Base-by-base conservation (phyloP, 2,888 invertebrate genomes). In the Microctonus aethiopoides region DNA sequence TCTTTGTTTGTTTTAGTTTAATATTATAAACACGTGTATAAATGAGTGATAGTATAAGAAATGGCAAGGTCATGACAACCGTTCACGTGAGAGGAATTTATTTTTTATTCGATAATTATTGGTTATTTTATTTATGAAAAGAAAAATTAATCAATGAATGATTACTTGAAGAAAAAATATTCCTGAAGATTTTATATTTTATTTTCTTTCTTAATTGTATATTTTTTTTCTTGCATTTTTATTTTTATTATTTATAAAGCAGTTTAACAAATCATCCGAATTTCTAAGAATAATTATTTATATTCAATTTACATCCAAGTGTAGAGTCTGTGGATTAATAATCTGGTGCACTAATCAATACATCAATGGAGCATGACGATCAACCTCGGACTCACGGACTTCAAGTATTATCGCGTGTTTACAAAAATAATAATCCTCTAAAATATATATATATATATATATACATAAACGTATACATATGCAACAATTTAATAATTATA, bases 321-420 rank as follows among this genome's bases (percentile, higher is more conserved):
- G 9, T 39, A n/a, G n/a, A 5, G 29, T 3, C 46, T 46, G 9
- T 16, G 6, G 46, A 46, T 46, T 7, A 46, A 46, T 46, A 46
- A 46, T 46, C 16, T n/a, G 46, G 16, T 26, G 56, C 26, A 26
- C 26, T 56, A 46, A n/a, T 46, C 46, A 46, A 46, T 46, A n/a
- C 7, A 46, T 56, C 56, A 56, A 56, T 56, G 26, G n/a, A 26
- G 56, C 56, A 29, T 56, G n/a, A 56, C 56, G 26, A 26, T 29
- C 26, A 56, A 56, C 56, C 56, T 56, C 56, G 56, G 26, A 56
- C 56, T 56, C 56, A 56, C 26, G 56, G 56, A 56, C 56, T 56
- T 5, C 16, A 16, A 46, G 46, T 24, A 26, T 24, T 2, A 29
- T 26, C n/a, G n/a, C 46, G 9, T 16, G 46, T 2, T 41, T 11